Evolutionary conservation across 1,140 invertebrate genomes (phyloP).

Genomic region (Nasonia longicornis): DNA sequence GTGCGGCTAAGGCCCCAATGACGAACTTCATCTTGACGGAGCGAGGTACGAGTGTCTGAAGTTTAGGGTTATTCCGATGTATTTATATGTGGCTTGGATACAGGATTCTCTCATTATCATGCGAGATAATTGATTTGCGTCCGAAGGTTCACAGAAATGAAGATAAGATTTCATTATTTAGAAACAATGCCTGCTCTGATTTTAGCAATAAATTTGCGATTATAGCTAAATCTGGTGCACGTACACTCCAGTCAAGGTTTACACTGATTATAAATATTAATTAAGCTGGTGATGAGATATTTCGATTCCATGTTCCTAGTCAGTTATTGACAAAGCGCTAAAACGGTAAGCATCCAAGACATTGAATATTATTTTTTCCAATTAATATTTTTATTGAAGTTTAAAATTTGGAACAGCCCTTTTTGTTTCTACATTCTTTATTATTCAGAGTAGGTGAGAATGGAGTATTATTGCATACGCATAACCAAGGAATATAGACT

Average conservation of each 20-base stretch:
- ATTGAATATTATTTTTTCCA: too few species aligned
- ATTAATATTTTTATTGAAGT: too few species aligned
- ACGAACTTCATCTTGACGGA: conserved; percentile 21
- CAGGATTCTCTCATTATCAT: not conserved
- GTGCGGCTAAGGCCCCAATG: not conserved
- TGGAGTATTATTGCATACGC: too few species aligned
- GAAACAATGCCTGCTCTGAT: not conserved
- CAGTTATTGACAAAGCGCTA: not conserved
- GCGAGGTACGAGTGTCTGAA: not conserved
- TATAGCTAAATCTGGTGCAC: not conserved
- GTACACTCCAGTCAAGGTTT: not conserved
- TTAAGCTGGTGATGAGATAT: not conserved
- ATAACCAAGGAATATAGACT: too few species aligned
- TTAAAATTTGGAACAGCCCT: too few species aligned
- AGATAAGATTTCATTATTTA: not conserved
- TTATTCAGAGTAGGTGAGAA: too few species aligned
- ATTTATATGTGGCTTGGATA: not conserved
- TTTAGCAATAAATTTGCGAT: not conserved
- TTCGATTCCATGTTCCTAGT: not conserved
- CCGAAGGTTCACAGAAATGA: not conserved
- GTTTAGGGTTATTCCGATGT: not conserved
- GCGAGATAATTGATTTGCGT: not conserved
- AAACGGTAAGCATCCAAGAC: too few species aligned
- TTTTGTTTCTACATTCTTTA: too few species aligned
- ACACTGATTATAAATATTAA: not conserved